Conservation (phyloP, 2,888 invertebrate species). For the Cetonia aurata region DNA sequence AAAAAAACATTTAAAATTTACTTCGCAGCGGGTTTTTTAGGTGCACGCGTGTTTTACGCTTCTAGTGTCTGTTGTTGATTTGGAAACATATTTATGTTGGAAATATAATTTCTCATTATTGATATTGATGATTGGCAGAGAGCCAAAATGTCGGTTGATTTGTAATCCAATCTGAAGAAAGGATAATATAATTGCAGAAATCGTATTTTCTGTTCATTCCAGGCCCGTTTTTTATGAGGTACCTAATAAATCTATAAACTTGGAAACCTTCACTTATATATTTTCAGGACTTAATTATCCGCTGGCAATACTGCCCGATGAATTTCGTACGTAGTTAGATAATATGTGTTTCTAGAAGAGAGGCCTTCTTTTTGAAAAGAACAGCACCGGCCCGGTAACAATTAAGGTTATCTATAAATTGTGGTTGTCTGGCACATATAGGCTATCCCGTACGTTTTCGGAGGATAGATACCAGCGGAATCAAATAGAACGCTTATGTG, state of each 20-base stretch:
- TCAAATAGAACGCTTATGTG: conserved; percentile 22
- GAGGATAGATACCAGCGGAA: conserved; percentile 13
- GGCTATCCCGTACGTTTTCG: conserved; percentile 13
- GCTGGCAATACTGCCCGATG: conserved; percentile 23
- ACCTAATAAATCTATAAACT: too few species aligned
- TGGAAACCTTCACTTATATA: not conserved
- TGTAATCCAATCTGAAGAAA: too few species aligned
- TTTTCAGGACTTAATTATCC: conserved; percentile 4
- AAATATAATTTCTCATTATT: too few species aligned
- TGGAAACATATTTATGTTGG: too few species aligned
- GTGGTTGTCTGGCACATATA: conserved; percentile 14
- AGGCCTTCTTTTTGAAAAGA: conserved; percentile 9
- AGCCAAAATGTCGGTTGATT: too few species aligned
- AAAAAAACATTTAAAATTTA: too few species aligned
- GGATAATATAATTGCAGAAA: conserved; percentile 11
- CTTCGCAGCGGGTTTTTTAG: too few species aligned
- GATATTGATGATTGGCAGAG: too few species aligned
- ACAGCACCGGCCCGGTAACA: conserved; percentile 22
- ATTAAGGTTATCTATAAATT: conserved; percentile 42
- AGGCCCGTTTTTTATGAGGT: too few species aligned
- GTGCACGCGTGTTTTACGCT: too few species aligned
- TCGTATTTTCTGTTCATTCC: not conserved
- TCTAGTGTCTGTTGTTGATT: too few species aligned
- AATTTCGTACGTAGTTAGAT: conserved; percentile 19
- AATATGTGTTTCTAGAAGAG: conserved; percentile 5